These are phyloP conservation scores for Halcyon leucocephala DNA, from an alignment of 2,797 vertebrate species.

Conservation along the genomic window DNA sequence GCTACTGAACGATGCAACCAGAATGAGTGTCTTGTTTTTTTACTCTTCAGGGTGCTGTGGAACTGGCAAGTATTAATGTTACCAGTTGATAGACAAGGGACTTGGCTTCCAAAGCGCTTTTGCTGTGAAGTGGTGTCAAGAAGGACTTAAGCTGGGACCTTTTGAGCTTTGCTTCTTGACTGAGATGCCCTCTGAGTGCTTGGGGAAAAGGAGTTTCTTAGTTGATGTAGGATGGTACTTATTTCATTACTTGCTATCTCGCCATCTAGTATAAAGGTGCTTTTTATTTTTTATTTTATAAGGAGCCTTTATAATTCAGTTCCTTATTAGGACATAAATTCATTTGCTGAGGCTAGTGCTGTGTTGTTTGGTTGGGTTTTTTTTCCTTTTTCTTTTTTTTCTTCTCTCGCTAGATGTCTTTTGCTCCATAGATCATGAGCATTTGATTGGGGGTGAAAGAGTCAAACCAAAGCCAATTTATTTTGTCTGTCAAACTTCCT, in stretches of 20 bases:
- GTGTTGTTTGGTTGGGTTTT: background rate
- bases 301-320: background rate
- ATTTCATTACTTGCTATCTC: background rate
- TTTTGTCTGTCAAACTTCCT: constrained; percentile 14
- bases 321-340: background rate
- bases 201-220: background rate
- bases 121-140: background rate
- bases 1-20: background rate
- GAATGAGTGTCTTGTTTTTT: background rate
- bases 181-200: background rate
- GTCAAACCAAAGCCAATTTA: constrained; percentile 32
- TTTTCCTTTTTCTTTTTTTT: background rate
- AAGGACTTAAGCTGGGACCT: background rate
- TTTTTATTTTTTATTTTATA: background rate
- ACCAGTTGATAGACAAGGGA: background rate
- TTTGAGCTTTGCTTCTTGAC: background rate
- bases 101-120: background rate
- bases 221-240: background rate
- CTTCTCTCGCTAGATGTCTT: background rate
- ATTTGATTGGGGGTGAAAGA: background rate
- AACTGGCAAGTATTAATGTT: background rate
- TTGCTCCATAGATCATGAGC: background rate
- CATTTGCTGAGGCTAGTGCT: background rate
- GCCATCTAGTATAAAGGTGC: background rate
- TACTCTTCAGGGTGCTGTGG: background rate